These are phyloP conservation scores for Oscheius sp. DNA, from an alignment of 2,888 invertebrate species.

Conservation along the genomic window DNA sequence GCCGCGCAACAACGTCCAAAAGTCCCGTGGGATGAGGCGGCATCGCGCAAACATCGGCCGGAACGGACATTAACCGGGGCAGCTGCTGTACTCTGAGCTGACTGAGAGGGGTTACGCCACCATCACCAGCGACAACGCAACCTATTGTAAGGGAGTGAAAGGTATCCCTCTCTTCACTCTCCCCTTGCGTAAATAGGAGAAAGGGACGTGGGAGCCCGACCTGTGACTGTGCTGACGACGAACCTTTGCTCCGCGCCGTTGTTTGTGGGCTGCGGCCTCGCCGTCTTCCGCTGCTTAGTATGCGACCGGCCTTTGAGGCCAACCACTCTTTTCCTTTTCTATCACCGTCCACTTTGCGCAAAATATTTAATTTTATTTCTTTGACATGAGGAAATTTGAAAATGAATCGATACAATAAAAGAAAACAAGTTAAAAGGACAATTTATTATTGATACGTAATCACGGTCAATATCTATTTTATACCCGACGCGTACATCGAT, in stretches of 20 bases:
- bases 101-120: too few species aligned
- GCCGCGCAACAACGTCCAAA: conserved; percentile 27
- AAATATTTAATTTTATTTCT: too few species aligned
- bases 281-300: conserved; percentile 27
- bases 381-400: too few species aligned
- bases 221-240: conserved; percentile 9
- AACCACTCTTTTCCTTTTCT: background rate
- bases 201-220: conserved; percentile 4
- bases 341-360: background rate
- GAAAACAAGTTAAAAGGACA: too few species aligned
- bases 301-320: conserved; percentile 18
- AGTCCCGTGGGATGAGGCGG: conserved; percentile 17
- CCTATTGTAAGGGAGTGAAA: background rate
- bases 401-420: too few species aligned
- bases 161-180: background rate
- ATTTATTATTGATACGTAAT: too few species aligned
- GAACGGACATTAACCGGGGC: conserved; percentile 9
- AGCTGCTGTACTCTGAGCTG: background rate
- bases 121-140: too few species aligned
- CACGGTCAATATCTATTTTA: too few species aligned
- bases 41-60: background rate
- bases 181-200: conserved; percentile 12
- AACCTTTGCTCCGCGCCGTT: conserved; percentile 23
- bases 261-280: conserved; percentile 17
- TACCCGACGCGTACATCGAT: too few species aligned